Conservation (phyloP, 2,113 vertebrate species). For the Scopus umbretta region DNA sequence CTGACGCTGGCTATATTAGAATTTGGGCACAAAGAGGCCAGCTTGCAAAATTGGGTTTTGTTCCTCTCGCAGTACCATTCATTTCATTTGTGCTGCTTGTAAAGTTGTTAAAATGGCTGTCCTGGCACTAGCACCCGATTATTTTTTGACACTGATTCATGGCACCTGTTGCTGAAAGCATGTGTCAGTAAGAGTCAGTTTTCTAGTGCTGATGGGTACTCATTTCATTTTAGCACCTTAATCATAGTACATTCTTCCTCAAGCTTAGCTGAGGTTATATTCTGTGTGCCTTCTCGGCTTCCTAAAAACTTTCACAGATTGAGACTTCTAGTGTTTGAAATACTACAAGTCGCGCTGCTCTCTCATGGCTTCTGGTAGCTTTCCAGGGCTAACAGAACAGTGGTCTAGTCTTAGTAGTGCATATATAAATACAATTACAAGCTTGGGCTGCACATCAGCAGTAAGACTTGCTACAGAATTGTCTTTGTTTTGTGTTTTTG, state of each 20-base stretch:
- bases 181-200: neutral
- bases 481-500: neutral
- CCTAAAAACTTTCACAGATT: neutral
- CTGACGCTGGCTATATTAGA: neutral
- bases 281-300: neutral
- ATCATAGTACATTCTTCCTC: neutral
- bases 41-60: neutral
- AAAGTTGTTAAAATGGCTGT: neutral
- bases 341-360: neutral
- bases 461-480: neutral
- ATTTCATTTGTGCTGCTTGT: neutral
- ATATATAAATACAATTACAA: neutral
- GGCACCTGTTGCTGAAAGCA: conserved; percentile 19
- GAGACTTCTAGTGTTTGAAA: neutral
- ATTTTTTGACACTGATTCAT: neutral
- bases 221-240: neutral
- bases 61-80: neutral
- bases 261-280: neutral
- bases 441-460: neutral
- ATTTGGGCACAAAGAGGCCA: neutral
- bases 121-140: neutral
- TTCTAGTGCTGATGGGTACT: neutral
- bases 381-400: neutral
- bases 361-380: neutral
- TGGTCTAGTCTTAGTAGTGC: neutral